Evolutionary conservation across 2,113 vertebrate species (phyloP), one percentile per base, ranked within the genome.

Genomic region (Callipepla californica): DNA sequence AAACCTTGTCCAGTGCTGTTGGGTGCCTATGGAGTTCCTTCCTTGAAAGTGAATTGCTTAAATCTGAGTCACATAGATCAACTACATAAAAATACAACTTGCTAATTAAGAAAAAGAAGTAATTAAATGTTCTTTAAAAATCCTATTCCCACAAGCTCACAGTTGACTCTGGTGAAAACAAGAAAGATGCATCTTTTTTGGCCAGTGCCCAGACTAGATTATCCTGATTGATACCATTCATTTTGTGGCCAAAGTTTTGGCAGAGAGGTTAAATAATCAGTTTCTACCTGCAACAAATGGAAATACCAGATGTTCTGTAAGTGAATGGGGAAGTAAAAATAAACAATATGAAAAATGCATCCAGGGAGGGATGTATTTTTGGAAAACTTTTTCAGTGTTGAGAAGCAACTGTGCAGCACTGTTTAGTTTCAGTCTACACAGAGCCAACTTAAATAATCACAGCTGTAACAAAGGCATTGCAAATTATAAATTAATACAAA

Each of bases 221-320:
- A 32, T 22, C 11, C 13, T 48, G 13, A 68, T 26, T n/a, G 78
- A 77, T 69, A 38, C 22, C 40, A 44, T 45, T 78, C 17, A 48
- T 34, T 7, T 36, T 1, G 0, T 26, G 11, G 18, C 77, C 47
- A 76, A 72, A 55, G 7, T 45, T 63, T 78, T 69, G 30, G 11
- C 36, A 66, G 5, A 85, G 25, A 92, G 66, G 58, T 59, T 45
- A 36, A 81, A 79, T 8, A 61, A 88, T 48, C 51, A 61, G 19
- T 51, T 90, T 83, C 36, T 83, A 68, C 58, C 67, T 68, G 47
- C 16, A 55, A 58, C 30, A 93, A 80, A 30, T 58, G 68, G 36
- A 90, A 92, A 92, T 55, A 51, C 28, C 36, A 80, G 80, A 68
- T 88, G 62, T 76, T 90, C 72, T 76, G 48, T 40, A 59, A 68